These are phyloP conservation scores for Noctua janthina DNA, from an alignment of 2,888 invertebrate species.

Conservation along the genomic window DNA sequence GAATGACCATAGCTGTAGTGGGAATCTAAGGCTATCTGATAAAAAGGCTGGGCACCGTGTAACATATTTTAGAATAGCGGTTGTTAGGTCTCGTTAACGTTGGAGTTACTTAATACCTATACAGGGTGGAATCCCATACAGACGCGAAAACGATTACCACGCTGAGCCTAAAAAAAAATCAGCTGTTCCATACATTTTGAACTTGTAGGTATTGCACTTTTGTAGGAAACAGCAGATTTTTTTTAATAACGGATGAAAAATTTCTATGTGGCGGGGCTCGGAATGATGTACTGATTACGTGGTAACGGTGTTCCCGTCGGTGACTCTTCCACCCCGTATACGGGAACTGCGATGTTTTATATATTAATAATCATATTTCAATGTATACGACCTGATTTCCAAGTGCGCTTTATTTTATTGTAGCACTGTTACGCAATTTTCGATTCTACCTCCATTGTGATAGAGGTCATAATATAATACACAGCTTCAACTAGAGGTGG, in stretches of 20 bases:
- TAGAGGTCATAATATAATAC: background rate
- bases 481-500: slow-evolving; percentile 13
- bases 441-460: background rate
- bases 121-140: background rate
- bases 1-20: slow-evolving; percentile 56
- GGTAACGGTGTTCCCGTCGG: too few species aligned
- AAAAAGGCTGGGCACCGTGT: slow-evolving; percentile 86
- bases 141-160: too few species aligned
- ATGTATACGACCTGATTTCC: slow-evolving; percentile 28
- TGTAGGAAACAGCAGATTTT: too few species aligned
- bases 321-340: background rate
- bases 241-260: too few species aligned
- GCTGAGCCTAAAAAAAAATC: too few species aligned
- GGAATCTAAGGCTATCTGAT: slow-evolving; percentile 53
- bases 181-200: too few species aligned
- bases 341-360: slow-evolving; percentile 71
- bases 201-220: too few species aligned
- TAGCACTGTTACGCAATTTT: slow-evolving; percentile 5
- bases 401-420: slow-evolving; percentile 26
- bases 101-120: slow-evolving; percentile 44
- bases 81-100: slow-evolving; percentile 30
- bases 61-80: slow-evolving; percentile 65
- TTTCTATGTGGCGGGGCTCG: too few species aligned
- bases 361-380: slow-evolving; percentile 15
- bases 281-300: too few species aligned